phyloP scores from a whole-genome alignment of 2,113 vertebrate species.

The Edolisoma coerulescens region DNA sequence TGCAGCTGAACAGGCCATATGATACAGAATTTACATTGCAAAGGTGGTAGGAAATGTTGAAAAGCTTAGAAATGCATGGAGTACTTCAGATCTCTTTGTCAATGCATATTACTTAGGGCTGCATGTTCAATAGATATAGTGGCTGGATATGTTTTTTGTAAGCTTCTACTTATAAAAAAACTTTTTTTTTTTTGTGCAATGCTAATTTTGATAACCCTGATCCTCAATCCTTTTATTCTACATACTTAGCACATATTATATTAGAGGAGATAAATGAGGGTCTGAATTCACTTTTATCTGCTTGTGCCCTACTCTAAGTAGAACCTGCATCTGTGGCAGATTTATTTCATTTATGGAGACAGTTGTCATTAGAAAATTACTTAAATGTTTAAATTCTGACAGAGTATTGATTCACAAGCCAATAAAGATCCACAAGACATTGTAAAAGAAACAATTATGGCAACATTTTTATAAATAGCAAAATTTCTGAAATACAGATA shows the following conservation, averaged over 20 bases:
- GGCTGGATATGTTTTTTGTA: not conserved
- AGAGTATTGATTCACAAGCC: not conserved
- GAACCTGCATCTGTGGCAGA: not conserved
- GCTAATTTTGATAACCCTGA: not conserved
- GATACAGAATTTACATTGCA: not conserved
- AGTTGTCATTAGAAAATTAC: not conserved
- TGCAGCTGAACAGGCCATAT: not conserved
- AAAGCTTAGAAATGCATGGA: not conserved
- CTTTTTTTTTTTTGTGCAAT: not conserved
- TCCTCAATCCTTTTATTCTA: not conserved
- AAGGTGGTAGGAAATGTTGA: not conserved
- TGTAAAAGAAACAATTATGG: not conserved
- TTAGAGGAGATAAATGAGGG: not conserved
- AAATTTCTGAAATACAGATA: not conserved
- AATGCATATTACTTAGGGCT: not conserved
- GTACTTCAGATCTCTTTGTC: not conserved
- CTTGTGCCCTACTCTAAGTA: not conserved
- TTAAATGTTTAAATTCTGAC: not conserved
- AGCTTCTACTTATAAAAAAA: not conserved
- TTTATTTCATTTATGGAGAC: not conserved
- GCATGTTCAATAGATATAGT: not conserved
- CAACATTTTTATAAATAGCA: not conserved
- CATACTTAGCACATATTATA: not conserved
- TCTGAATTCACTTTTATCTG: not conserved
- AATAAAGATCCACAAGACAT: not conserved